These are phyloP conservation scores for Megalops atlanticus DNA, from an alignment of 2,113 vertebrate genomes.

Conservation along the genomic window DNA sequence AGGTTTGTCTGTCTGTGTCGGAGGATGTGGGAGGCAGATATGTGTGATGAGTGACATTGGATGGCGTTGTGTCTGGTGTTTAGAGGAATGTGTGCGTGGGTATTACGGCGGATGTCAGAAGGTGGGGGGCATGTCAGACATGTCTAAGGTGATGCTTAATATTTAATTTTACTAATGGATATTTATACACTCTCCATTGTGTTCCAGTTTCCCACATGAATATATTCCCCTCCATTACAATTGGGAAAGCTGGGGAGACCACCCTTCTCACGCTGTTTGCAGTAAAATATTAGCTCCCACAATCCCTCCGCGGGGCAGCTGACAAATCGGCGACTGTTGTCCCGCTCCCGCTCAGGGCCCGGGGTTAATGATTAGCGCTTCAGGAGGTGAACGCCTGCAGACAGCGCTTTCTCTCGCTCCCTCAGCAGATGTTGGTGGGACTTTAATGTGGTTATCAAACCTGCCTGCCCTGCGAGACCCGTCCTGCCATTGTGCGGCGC, in stretches of 20 bases:
- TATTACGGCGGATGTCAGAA: neutral
- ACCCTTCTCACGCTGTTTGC: conserved; percentile 91
- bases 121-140: neutral
- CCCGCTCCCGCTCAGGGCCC: conserved; percentile 81
- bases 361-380: conserved; percentile 96
- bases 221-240: conserved; percentile 71
- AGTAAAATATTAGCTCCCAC: conserved; percentile 85
- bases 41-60: neutral
- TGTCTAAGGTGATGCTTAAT: neutral
- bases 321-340: conserved; percentile 95
- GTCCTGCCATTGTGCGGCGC: conserved; percentile 79
- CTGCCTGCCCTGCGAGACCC: conserved; percentile 85
- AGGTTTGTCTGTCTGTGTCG: too few species aligned
- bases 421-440: conserved; percentile 95
- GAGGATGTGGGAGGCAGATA: neutral
- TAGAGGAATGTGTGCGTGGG: neutral
- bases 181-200: conserved; percentile 70
- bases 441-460: conserved; percentile 99
- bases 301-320: conserved; percentile 72
- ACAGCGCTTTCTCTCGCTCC: conserved; percentile 85
- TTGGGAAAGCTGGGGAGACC: conserved; percentile 67
- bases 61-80: neutral
- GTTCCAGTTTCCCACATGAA: conserved; percentile 77
- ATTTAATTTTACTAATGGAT: conserved; percentile 60
- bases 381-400: conserved; percentile 87